Evolutionary conservation across 2,113 vertebrate species (phyloP).

Genomic region (Poecile atricapillus): DNA sequence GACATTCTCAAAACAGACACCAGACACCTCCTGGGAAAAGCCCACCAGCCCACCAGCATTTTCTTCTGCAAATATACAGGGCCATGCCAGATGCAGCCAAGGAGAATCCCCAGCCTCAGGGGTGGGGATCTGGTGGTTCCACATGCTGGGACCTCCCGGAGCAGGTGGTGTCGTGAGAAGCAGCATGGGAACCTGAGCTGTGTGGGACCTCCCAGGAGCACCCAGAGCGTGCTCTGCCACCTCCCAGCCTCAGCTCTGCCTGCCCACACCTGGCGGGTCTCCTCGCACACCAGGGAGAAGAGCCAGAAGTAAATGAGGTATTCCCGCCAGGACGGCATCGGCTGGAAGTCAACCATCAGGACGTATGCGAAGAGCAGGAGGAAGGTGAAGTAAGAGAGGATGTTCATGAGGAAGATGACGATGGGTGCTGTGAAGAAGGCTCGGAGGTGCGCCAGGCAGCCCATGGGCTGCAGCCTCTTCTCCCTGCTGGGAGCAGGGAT

Average conservation of each 20-base stretch:
- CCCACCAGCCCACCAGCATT: neutral
- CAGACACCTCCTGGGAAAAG: neutral
- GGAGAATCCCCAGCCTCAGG: neutral
- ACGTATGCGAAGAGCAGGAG: constrained; percentile 89
- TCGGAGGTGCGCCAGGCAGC: constrained; percentile 59
- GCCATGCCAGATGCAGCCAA: neutral
- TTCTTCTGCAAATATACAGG: neutral
- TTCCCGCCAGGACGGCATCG: constrained; percentile 78
- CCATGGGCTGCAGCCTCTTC: constrained; percentile 41
- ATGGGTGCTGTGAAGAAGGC: constrained; percentile 82
- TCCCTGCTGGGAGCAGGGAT: neutral
- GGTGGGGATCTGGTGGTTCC: rapidly evolving
- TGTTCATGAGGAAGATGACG: constrained; percentile 91
- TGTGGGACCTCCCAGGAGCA: neutral
- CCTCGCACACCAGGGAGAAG: constrained; percentile 87
- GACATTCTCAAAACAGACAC: neutral
- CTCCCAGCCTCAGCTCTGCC: neutral
- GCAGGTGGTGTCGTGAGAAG: neutral
- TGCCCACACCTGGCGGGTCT: constrained; percentile 84
- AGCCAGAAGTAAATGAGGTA: constrained; percentile 90
- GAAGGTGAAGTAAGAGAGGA: constrained; percentile 90
- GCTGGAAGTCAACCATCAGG: constrained; percentile 92
- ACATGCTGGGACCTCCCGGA: neutral
- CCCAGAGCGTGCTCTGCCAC: neutral
- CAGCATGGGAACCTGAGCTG: rapidly evolving